Percentiles rank a stretch among this genome's conserved stretches.
Conservation (phyloP, 2,888 invertebrate genomes). For the Chymomyza procnemis region DNA sequence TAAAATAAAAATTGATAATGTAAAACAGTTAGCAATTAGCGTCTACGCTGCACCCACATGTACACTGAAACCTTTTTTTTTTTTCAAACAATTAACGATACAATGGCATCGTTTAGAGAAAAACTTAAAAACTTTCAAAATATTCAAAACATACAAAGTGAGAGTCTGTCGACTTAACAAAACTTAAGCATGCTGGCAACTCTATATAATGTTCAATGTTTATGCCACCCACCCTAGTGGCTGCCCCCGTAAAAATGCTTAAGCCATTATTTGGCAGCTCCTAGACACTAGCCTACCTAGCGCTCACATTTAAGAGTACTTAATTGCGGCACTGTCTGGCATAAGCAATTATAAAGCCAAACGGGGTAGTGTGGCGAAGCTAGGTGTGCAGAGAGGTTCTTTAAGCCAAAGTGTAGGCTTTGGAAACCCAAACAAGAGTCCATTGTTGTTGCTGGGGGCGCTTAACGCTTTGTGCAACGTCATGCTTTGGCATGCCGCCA, state of each 20-base stretch:
- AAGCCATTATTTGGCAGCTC: slow-evolving; percentile 14
- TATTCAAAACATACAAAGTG: no score
- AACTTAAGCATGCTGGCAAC: background rate
- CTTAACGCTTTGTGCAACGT: slow-evolving; percentile 49
- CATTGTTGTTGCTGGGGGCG: slow-evolving; percentile 20
- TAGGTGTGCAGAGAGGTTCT: background rate
- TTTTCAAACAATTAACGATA: no score
- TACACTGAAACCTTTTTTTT: no score
- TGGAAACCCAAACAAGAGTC: slow-evolving; percentile 6
- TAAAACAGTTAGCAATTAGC: no score
- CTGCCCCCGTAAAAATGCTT: slow-evolving; percentile 9
- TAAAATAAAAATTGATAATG: no score
- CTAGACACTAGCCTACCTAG: background rate
- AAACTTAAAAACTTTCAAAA: no score
- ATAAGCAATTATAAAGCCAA: slow-evolving; percentile 43
- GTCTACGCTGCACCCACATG: no score
- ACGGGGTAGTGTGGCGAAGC: background rate
- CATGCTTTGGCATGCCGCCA: slow-evolving; percentile 56
- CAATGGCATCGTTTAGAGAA: no score
- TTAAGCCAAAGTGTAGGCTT: background rate
- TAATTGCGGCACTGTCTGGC: slow-evolving; percentile 65
- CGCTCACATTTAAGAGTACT: slow-evolving; percentile 49
- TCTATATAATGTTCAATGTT: background rate
- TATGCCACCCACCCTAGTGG: background rate
- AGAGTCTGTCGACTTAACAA: no score